A percentile compares a stretch with the other conserved stretches of the same genome.
Evolutionary conservation across 2,797 vertebrate genomes (phyloP).

Genomic region (Sebastes dallii): DNA sequence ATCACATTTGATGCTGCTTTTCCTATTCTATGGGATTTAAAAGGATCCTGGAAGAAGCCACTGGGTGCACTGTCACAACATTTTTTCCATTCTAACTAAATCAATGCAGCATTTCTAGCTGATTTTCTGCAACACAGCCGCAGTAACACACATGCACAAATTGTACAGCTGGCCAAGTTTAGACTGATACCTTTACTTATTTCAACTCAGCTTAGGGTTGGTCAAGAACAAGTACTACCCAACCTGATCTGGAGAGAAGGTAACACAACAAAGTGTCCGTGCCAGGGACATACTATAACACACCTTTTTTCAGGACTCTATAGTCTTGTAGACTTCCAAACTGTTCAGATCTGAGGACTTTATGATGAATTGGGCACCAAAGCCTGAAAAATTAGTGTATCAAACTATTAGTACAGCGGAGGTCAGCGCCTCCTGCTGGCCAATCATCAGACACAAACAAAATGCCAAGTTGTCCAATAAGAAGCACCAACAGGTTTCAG

Average conservation of each 20-base stretch:
- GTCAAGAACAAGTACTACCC: background rate
- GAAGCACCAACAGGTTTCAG: background rate
- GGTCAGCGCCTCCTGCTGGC: conserved; percentile 33
- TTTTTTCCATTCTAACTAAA: background rate
- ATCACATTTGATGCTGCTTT: background rate
- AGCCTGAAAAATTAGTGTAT: background rate
- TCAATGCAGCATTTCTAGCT: background rate
- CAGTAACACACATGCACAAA: background rate
- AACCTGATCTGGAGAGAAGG: background rate
- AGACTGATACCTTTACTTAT: background rate
- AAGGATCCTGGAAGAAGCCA: background rate
- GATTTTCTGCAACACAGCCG: background rate
- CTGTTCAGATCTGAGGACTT: background rate
- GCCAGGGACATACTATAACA: background rate
- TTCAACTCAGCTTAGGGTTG: background rate
- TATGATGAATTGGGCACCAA: background rate
- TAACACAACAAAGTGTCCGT: background rate
- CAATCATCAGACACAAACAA: background rate
- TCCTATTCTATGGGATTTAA: background rate
- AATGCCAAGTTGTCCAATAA: background rate
- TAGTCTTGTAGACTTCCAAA: background rate
- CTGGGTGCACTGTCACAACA: background rate
- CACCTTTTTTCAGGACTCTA: background rate
- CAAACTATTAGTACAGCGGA: background rate
- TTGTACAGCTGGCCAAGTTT: background rate